Percentiles rank a stretch among this genome's conserved stretches.
These are phyloP conservation scores for Boulengeromyrus knoepffleri DNA, from an alignment of 2,113 vertebrate genomes.

Conservation along the genomic window DNA sequence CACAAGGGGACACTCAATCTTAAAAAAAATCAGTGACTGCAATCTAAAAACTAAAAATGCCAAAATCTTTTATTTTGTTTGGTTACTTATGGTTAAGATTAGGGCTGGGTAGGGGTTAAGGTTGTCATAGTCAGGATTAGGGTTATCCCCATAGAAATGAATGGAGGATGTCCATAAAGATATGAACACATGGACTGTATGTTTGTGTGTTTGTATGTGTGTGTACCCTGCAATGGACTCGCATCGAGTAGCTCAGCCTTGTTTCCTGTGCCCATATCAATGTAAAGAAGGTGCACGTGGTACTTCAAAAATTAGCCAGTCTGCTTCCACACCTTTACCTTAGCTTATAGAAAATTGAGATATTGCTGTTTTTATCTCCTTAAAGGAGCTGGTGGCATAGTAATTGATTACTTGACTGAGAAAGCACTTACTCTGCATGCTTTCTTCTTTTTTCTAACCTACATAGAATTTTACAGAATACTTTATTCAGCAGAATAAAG, in stretches of 20 bases:
- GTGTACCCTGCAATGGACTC: neutral
- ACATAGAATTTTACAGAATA: conserved; percentile 3
- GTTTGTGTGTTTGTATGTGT: neutral
- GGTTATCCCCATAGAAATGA: neutral
- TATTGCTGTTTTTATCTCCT: neutral
- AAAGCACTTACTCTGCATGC: neutral
- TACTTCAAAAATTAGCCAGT: neutral
- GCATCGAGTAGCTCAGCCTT: neutral
- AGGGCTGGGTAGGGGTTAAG: neutral
- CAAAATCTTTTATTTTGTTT: neutral
- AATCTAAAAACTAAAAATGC: neutral
- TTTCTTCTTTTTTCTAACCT: neutral
- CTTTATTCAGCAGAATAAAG: neutral
- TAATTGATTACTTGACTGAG: conserved; percentile 10
- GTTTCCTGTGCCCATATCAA: neutral
- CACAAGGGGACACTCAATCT: neutral
- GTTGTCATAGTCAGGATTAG: neutral
- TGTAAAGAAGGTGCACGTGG: neutral
- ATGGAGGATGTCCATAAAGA: neutral
- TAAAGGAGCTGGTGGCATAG: neutral
- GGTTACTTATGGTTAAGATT: neutral
- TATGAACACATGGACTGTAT: neutral
- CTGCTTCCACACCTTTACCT: neutral
- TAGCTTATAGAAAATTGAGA: neutral
- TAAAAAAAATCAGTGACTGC: neutral